Evolutionary conservation across 1,140 invertebrate genomes (phyloP).

Genomic region (Euura saliciscinereae): DNA sequence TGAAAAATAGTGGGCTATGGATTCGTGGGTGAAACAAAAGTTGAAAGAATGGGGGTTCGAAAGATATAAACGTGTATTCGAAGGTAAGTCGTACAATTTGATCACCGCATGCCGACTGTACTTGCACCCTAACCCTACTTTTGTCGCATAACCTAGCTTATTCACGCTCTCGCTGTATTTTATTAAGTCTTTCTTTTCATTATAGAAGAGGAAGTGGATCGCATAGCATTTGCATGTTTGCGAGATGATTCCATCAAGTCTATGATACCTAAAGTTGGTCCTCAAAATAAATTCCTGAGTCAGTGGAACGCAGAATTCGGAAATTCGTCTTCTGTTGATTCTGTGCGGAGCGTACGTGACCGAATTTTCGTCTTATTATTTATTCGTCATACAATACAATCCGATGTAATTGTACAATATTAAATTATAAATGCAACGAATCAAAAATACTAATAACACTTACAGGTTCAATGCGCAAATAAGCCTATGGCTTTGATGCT

Average conservation of each 20-base stretch:
- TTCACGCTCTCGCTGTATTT: background rate
- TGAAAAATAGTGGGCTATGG: too few relatives aligned
- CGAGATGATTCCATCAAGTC: background rate
- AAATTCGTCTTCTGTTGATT: background rate
- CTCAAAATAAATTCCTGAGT: slow-evolving; percentile 11
- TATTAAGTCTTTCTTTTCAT: slow-evolving; percentile 7
- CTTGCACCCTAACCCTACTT: too few relatives aligned
- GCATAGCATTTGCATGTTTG: slow-evolving; percentile 11
- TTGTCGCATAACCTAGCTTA: too few relatives aligned
- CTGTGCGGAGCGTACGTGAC: background rate
- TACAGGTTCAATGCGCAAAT: too few relatives aligned
- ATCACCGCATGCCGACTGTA: too few relatives aligned
- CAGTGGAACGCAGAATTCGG: slow-evolving; percentile 14
- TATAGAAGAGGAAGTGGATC: too few relatives aligned
- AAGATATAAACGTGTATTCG: too few relatives aligned
- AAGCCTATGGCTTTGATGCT: too few relatives aligned
- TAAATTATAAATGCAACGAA: background rate
- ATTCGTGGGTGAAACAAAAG: too few relatives aligned
- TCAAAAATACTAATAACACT: background rate
- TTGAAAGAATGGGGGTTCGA: too few relatives aligned
- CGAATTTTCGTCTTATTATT: background rate
- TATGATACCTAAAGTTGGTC: slow-evolving; percentile 11
- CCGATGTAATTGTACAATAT: background rate
- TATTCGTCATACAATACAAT: background rate
- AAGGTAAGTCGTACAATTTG: too few relatives aligned